Evolutionary conservation across 2,113 vertebrate genomes (phyloP).

Genomic region (Barbus barbus): DNA sequence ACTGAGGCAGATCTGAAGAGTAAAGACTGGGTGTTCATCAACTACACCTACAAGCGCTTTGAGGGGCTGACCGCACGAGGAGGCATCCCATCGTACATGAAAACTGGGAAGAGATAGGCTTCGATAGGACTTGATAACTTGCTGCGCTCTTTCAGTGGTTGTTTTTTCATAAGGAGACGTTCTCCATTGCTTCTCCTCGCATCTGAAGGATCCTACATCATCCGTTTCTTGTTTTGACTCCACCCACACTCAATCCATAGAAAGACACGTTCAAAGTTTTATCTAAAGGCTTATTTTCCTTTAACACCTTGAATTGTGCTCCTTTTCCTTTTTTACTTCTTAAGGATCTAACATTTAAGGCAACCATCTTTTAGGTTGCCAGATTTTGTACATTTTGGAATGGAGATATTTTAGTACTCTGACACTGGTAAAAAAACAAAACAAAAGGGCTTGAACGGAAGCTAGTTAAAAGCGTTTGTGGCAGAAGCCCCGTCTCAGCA

Average conservation of each 20-base stretch:
- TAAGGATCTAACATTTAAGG: conserved; percentile 6
- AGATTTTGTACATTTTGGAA: conserved; percentile 3
- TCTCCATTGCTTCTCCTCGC: conserved; percentile 13
- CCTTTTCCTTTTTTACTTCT: background rate
- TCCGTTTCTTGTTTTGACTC: conserved; percentile 30
- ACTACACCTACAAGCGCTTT: conserved; percentile 98
- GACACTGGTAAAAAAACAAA: background rate
- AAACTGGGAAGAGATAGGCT: conserved; percentile 85
- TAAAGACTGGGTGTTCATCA: conserved; percentile 99
- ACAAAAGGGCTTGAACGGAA: background rate
- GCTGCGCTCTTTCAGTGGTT: background rate
- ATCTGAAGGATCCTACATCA: background rate
- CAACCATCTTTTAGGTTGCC: background rate
- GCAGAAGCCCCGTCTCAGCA: background rate
- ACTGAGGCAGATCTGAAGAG: conserved; percentile 94
- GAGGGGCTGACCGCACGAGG: conserved; percentile 95
- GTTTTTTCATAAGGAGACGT: conserved; percentile 4
- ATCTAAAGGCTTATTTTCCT: conserved; percentile 14
- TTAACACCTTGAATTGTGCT: background rate
- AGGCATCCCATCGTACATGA: conserved; percentile 97
- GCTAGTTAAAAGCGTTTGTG: conserved; percentile 2
- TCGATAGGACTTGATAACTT: background rate
- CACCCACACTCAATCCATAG: background rate
- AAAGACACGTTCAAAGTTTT: background rate
- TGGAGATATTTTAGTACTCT: conserved; percentile 8